phyloP scores from a whole-genome alignment of 2,113 vertebrate species.

The Antechinus flavipes region DNA sequence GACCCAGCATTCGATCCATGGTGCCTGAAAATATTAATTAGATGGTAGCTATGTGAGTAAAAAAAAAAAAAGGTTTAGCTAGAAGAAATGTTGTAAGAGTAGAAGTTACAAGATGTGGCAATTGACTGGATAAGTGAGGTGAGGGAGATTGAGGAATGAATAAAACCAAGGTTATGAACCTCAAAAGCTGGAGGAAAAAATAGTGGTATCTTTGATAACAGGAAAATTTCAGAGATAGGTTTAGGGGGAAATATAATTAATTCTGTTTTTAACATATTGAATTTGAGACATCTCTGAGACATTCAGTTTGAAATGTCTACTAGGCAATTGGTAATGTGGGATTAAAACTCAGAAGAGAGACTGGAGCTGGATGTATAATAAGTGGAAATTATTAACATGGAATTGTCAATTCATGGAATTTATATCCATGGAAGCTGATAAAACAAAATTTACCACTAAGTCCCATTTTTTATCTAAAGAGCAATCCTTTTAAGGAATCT shows the following conservation, averaged over 20 bases:
- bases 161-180: not conserved
- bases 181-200: not conserved
- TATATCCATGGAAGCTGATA: not conserved
- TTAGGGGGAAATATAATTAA: not conserved
- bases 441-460: not conserved
- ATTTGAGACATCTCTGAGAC: not conserved
- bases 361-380: not conserved
- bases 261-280: not conserved
- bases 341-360: not conserved
- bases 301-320: not conserved
- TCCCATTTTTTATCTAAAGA: not conserved
- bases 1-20: no score
- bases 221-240: not conserved
- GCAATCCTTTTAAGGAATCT: constrained; percentile 13
- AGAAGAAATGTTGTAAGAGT: not conserved
- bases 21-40: not conserved
- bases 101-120: not conserved
- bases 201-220: not conserved
- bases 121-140: not conserved
- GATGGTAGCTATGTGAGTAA: not conserved
- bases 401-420: not conserved
- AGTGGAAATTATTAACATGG: not conserved
- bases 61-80: not conserved
- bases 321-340: not conserved
- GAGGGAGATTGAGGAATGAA: not conserved